Conservation (phyloP, 2,888 invertebrate species). For the Harpalus rubripes region DNA sequence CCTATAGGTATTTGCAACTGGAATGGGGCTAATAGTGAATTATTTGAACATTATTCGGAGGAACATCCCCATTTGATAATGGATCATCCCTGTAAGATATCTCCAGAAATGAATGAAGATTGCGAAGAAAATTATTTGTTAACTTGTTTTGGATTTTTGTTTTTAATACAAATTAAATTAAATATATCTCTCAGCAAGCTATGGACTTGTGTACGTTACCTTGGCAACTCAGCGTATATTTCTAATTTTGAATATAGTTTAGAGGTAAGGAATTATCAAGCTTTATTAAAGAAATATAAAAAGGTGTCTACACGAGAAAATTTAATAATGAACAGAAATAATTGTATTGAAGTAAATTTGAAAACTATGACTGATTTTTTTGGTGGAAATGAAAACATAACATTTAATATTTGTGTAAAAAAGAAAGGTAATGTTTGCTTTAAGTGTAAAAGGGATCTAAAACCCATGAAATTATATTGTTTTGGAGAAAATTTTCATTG, state of each 20-base stretch:
- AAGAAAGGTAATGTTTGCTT: constrained; percentile 58
- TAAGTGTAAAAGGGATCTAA: constrained; percentile 54
- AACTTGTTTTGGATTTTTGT: constrained; percentile 54
- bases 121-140: constrained; percentile 57
- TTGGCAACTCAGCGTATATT: constrained; percentile 36
- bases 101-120: constrained; percentile 40
- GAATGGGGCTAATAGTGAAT: constrained; percentile 39
- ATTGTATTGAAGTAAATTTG: constrained; percentile 56
- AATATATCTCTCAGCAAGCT: constrained; percentile 35
- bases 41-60: constrained; percentile 54
- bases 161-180: constrained; percentile 61
- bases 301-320: constrained; percentile 35
- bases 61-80: constrained; percentile 44
- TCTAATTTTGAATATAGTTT: constrained; percentile 59
- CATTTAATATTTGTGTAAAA: constrained; percentile 16
- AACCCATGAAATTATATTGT: constrained; percentile 48
- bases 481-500: constrained; percentile 45
- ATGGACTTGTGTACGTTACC: constrained; percentile 56
- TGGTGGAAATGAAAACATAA: constrained; percentile 40
- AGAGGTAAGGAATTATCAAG: constrained; percentile 54
- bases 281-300: constrained; percentile 53
- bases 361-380: constrained; percentile 57
- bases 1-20: constrained; percentile 52
- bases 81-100: constrained; percentile 52
- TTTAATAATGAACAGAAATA: constrained; percentile 45